phyloP scores from a whole-genome alignment of 2,888 invertebrate species.

The Coenonympha arcania region DNA sequence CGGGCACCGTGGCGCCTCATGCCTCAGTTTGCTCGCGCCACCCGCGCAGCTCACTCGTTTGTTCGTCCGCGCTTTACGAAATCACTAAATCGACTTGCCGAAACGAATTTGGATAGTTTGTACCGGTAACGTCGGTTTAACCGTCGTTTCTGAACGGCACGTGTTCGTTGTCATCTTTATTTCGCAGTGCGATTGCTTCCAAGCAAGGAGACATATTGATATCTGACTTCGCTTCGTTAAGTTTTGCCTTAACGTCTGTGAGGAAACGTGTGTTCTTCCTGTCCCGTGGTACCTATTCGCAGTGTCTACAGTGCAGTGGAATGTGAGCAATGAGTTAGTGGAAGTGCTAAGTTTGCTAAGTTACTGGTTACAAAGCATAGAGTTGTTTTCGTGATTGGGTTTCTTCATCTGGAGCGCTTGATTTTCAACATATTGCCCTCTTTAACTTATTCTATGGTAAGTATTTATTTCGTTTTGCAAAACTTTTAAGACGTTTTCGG shows the following conservation, averaged over 20 bases:
- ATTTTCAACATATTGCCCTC: conserved; percentile 7
- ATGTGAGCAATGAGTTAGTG: conserved; percentile 61
- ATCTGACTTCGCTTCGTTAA: conserved; percentile 63
- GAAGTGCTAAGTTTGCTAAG: conserved; percentile 51
- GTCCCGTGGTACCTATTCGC: conserved; percentile 56
- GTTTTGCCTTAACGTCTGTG: conserved; percentile 59
- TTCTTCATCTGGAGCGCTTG: conserved; percentile 30
- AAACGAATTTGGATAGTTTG: conserved; percentile 63
- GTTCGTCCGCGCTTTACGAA: conserved; percentile 31
- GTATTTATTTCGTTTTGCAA: conserved; percentile 29
- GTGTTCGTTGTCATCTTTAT: conserved; percentile 52
- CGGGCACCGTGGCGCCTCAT: conserved; percentile 53
- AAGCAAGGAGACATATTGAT: conserved; percentile 59
- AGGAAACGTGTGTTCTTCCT: conserved; percentile 62
- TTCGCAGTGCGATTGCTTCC: conserved; percentile 66
- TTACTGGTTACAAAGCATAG: conserved; percentile 33
- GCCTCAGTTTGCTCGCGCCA: conserved; percentile 67
- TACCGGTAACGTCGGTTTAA: conserved; percentile 65
- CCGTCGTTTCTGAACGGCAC: conserved; percentile 58
- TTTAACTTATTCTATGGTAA: conserved; percentile 51
- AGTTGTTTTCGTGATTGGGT: conserved; percentile 59
- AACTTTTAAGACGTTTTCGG: too few relatives aligned
- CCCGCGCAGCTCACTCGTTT: conserved; percentile 69
- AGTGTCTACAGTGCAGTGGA: conserved; percentile 65
- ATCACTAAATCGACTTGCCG: conserved; percentile 43